A percentile compares a stretch with the other conserved stretches of the same genome.
Conservation (phyloP, 2,797 vertebrate species). For the Tauraco hartlaubi region DNA sequence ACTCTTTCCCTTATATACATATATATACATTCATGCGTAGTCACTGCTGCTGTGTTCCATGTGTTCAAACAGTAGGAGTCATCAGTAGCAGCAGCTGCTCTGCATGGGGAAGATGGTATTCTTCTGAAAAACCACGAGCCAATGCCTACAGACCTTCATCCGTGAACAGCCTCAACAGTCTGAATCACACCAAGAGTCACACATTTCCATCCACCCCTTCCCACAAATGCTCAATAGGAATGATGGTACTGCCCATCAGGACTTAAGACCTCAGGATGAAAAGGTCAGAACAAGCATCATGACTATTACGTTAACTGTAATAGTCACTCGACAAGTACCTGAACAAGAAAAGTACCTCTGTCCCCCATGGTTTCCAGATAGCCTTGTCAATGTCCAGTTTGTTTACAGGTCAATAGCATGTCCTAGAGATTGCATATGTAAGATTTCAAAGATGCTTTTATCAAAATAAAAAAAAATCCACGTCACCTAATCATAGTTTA, state of each 20-base stretch:
- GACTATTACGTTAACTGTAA: neutral
- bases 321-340: neutral
- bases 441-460: neutral
- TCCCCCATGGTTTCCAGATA: neutral
- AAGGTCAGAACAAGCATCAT: neutral
- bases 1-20: neutral
- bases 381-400: neutral
- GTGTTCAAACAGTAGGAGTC: neutral
- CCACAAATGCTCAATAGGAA: neutral
- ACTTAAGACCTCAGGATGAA: neutral
- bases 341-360: neutral
- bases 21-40: neutral
- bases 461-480: neutral
- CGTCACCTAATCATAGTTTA: neutral
- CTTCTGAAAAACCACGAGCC: neutral
- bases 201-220: neutral
- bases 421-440: neutral
- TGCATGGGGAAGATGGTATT: neutral
- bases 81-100: neutral
- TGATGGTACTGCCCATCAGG: neutral
- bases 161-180: neutral
- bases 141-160: neutral
- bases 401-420: neutral
- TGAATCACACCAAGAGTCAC: neutral
- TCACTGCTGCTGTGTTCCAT: neutral